Evolutionary conservation across 2,113 vertebrate genomes (phyloP).

Genomic region (Microcebus lehilahytsara): DNA sequence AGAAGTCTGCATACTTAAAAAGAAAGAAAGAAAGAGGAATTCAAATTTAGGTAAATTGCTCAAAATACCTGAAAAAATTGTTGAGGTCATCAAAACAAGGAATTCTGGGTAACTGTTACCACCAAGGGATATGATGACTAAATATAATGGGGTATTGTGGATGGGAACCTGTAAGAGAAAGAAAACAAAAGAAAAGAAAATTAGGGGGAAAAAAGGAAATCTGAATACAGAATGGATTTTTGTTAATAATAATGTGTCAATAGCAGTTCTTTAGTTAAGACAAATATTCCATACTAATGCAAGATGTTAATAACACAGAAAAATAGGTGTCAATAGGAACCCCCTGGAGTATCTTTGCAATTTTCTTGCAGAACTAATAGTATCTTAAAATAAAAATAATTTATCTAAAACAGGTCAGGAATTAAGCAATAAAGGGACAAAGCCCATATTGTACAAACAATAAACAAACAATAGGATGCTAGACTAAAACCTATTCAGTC

Average conservation of each 20-base stretch:
- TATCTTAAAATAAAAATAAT: not conserved
- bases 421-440: not conserved
- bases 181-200: not conserved
- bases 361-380: not conserved
- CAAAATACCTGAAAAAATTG: not conserved
- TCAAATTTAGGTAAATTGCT: not conserved
- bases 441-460: not conserved
- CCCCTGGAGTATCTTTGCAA: not conserved
- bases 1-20: not conserved
- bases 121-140: not conserved
- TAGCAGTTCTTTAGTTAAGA: not conserved
- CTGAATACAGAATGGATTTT: not conserved
- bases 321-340: not conserved
- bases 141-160: not conserved
- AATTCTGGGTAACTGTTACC: not conserved
- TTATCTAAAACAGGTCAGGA: not conserved
- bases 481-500: not conserved
- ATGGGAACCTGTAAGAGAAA: not conserved
- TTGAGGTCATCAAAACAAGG: not conserved
- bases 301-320: not conserved
- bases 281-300: not conserved
- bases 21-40: not conserved
- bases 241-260: not conserved
- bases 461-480: not conserved
- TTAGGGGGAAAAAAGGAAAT: not conserved